Conservation (phyloP, 1,140 invertebrate genomes). For the Orchestia grillus region DNA sequence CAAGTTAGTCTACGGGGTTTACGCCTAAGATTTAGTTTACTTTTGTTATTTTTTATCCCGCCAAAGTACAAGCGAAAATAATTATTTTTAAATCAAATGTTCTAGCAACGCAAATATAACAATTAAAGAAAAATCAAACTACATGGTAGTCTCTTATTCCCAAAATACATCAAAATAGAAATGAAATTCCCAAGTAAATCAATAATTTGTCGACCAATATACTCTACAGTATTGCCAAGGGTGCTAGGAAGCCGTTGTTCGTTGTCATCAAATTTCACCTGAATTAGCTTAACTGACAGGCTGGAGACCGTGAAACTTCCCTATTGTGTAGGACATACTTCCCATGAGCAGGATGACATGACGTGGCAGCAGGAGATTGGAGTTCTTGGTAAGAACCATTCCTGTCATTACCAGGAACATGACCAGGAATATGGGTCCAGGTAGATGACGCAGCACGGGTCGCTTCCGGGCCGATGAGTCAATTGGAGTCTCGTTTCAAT, state of each 20-base stretch:
- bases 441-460: neutral
- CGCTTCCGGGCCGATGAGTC: neutral
- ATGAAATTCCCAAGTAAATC: too few species aligned
- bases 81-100: neutral
- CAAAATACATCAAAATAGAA: too few species aligned
- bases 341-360: neutral
- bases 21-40: neutral
- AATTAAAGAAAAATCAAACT: too few species aligned
- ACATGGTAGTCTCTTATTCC: too few species aligned
- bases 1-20: neutral
- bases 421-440: neutral
- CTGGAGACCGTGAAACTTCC: neutral
- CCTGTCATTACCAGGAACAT: neutral
- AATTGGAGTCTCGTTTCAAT: neutral
- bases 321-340: neutral
- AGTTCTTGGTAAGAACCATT: neutral
- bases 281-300: neutral
- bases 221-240: too few species aligned
- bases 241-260: too few species aligned
- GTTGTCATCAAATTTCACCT: neutral
- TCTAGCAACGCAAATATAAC: neutral
- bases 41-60: neutral
- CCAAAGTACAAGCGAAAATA: neutral
- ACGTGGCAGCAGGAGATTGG: neutral
- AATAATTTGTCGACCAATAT: too few species aligned